These are phyloP conservation scores for Hemithea aestivaria DNA, from an alignment of 2,888 invertebrate species.

Conservation along the genomic window DNA sequence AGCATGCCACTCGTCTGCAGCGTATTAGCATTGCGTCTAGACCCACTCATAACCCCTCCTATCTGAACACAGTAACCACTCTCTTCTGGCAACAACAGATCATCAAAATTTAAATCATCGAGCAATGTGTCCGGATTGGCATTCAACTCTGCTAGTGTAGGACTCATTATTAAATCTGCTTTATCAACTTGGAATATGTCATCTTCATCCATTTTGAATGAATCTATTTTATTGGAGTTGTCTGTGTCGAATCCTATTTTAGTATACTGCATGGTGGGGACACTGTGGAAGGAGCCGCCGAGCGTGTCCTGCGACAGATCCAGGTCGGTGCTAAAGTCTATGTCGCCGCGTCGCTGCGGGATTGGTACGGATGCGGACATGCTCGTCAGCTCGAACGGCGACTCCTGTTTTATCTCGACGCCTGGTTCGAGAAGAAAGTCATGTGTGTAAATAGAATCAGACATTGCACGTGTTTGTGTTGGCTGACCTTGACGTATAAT, in stretches of 20 bases:
- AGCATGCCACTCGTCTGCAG: constrained; percentile 45
- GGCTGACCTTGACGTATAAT: constrained; percentile 73
- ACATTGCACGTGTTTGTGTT: constrained; percentile 80
- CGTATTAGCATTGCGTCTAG: constrained; percentile 41
- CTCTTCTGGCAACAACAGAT: constrained; percentile 87
- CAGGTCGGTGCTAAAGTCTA: constrained; percentile 77
- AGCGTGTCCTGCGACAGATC: constrained; percentile 76
- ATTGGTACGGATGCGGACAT: constrained; percentile 83
- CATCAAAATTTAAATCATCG: constrained; percentile 92
- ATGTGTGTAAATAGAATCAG: constrained; percentile 81
- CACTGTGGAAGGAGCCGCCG: constrained; percentile 60
- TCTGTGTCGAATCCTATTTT: constrained; percentile 65
- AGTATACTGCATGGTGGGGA: constrained; percentile 58
- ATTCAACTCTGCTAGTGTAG: constrained; percentile 91
- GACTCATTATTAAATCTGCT: constrained; percentile 89
- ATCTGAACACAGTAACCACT: constrained; percentile 77
- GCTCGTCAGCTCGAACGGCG: constrained; percentile 62
- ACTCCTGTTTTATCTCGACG: constrained; percentile 82
- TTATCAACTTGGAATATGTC: constrained; percentile 94
- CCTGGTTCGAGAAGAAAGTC: constrained; percentile 82
- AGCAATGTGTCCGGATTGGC: constrained; percentile 90
- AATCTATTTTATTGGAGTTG: constrained; percentile 73
- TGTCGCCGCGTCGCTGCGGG: constrained; percentile 74
- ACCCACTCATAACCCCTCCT: constrained; percentile 70
- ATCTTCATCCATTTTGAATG: constrained; percentile 91